Base-by-base conservation (phyloP, 1,140 invertebrate genomes). In the Diorhabda elongata region DNA sequence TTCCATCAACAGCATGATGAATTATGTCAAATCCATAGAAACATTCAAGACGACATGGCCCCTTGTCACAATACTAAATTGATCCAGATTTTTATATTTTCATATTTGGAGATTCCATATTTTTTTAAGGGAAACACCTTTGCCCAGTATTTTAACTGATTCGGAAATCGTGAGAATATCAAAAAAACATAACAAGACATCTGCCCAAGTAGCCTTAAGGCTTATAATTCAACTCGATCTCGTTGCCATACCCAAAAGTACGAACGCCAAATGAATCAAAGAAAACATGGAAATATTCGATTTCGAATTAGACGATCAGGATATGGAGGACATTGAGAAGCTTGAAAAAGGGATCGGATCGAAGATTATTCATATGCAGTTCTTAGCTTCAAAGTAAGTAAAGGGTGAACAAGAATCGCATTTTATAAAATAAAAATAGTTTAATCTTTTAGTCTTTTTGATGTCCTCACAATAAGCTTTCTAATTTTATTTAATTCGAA, bases 161-260 rank as follows among this genome's bases (percentile, higher is more conserved):
- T 84, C 87, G 0, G 83, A 87, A 6, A 87, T 96, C 2, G 80
- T 84, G 69, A 81, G 87, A 71, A 88, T 96, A 56, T 90, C 92
- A 0, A 75, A 84, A 3, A 85, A 85, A 11, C 86, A 93, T 77
- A 82, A 83, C 5, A 93, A 91, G 79, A 88, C 88, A 2, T 81
- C 91, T 5, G 93, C 91, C 2, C 93, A 96, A 83, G 82, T 97
- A 47, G 82, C 96, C 57, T 78, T 97, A 0, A 85, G 91, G 56
- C 92, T 90, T 80, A 84, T 92, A 60, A 77, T 95, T 0, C 89
- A 94, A 79, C 83, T 87, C 62, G 88, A 87, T n/a, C 82, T 95
- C 6, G 83, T 87, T 47, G 90, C 91, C 9, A 94, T 97, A 77
- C 94, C 94, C 58, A 97, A 96, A 82, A 94, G 92, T 79, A 88